These are phyloP conservation scores for Bimastos eiseni DNA, from an alignment of 2,888 invertebrate species.

Conservation along the genomic window DNA sequence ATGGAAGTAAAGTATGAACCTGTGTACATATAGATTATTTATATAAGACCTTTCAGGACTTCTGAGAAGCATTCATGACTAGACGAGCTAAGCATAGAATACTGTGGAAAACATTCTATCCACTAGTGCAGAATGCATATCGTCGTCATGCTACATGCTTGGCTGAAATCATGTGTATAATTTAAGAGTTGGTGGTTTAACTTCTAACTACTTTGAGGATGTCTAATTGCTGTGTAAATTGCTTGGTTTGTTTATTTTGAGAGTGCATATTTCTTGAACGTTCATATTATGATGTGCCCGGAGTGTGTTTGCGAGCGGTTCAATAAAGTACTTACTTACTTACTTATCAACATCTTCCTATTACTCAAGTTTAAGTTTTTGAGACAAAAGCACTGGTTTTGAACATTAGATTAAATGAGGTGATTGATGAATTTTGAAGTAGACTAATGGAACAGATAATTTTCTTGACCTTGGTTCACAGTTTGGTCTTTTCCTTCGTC, in stretches of 20 bases:
- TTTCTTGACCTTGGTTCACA: conserved; percentile 35
- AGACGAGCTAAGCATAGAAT: neutral
- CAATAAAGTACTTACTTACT: too few species aligned
- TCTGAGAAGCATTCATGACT: neutral
- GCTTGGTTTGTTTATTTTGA: too few species aligned
- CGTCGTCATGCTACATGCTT: neutral
- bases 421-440: neutral
- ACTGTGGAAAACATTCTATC: neutral
- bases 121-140: neutral
- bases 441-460: neutral
- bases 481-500: conserved; percentile 55
- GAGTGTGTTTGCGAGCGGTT: too few species aligned
- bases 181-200: too few species aligned
- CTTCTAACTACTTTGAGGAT: too few species aligned
- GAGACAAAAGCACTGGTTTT: neutral
- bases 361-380: neutral
- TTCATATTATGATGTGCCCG: too few species aligned
- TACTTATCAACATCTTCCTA: too few species aligned
- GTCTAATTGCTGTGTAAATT: too few species aligned
- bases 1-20: neutral
- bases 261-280: too few species aligned
- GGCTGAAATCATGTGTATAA: too few species aligned
- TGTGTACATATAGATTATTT: neutral
- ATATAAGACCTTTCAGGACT: neutral
- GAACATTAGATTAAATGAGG: neutral